phyloP scores from a whole-genome alignment of 1,140 invertebrate species.

The Homarus americanus region DNA sequence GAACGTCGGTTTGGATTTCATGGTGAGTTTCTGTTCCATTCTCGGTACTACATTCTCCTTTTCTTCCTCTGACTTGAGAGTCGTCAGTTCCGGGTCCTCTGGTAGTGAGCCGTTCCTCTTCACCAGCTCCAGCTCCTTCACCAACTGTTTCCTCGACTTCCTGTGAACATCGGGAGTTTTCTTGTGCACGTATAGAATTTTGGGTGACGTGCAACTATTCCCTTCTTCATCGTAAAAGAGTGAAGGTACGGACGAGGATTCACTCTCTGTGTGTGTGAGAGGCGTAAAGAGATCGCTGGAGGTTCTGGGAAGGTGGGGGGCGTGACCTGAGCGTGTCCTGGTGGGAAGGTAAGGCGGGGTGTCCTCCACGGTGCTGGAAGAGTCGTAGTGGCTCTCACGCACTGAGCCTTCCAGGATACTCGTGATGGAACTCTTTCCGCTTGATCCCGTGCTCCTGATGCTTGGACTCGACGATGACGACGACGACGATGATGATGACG shows the following conservation, averaged over 20 bases:
- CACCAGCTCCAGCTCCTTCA: constrained; percentile 39
- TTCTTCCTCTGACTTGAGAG: background rate
- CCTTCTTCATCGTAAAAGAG: background rate
- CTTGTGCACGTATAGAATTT: constrained; percentile 50
- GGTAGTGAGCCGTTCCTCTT: constrained; percentile 40
- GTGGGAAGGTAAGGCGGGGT: background rate
- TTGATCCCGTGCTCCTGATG: constrained; percentile 36
- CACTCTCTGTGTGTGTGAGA: background rate
- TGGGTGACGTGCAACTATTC: constrained; percentile 22
- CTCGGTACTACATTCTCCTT: constrained; percentile 18
- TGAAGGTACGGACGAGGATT: constrained; percentile 23
- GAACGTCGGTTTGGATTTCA: constrained; percentile 23
- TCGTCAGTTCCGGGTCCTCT: constrained; percentile 4
- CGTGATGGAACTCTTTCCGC: constrained; percentile 55
- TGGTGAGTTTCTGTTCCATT: background rate
- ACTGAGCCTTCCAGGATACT: constrained; percentile 57
- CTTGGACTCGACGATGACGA: constrained; percentile 49
- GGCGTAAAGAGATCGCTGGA: constrained; percentile 1
- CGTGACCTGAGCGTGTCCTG: background rate
- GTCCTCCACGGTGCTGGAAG: constrained; percentile 20
- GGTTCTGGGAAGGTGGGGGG: background rate
- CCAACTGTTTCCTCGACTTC: constrained; percentile 51
- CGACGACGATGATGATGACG: constrained; percentile 38
- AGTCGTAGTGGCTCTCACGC: constrained; percentile 34
- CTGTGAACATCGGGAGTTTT: constrained; percentile 47